Conservation (phyloP, 2,888 invertebrate genomes). For the Carcina quercana region DNA sequence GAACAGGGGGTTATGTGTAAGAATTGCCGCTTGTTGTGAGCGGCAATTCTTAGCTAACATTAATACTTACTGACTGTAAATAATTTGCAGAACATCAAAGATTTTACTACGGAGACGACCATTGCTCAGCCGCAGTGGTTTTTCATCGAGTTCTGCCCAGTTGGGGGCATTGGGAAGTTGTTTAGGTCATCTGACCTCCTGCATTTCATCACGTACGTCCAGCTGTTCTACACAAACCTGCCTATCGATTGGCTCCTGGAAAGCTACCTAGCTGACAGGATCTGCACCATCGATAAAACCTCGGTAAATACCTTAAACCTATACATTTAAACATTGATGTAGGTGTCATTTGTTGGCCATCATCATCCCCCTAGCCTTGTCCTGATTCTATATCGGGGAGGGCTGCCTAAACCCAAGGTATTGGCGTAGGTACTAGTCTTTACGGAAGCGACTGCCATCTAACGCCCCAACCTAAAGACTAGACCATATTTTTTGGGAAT, state of each 20-base stretch:
- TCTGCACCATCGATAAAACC: constrained; percentile 88
- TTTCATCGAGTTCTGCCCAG: constrained; percentile 92
- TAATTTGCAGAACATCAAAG: constrained; percentile 48
- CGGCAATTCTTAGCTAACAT: not conserved
- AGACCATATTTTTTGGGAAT: too few relatives aligned
- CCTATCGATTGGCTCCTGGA: constrained; percentile 98
- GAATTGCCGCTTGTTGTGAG: too few relatives aligned
- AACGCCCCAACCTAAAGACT: too few relatives aligned
- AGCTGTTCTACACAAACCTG: constrained; percentile 96
- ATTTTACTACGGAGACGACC: constrained; percentile 29
- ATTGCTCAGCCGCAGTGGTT: constrained; percentile 84
- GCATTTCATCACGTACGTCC: constrained; percentile 91
- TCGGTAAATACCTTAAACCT: constrained; percentile 80
- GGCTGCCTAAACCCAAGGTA: too few relatives aligned
- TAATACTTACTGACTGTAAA: not conserved
- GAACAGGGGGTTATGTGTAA: too few relatives aligned
- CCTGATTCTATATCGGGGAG: too few relatives aligned
- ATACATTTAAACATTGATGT: too few relatives aligned
- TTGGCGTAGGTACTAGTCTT: too few relatives aligned
- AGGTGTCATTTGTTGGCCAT: too few relatives aligned
- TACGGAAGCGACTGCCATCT: too few relatives aligned
- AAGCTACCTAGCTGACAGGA: constrained; percentile 89
- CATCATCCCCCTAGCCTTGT: too few relatives aligned
- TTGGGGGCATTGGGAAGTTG: constrained; percentile 97
- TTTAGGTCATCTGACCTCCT: constrained; percentile 88